Conservation (phyloP, 2,888 invertebrate genomes). For the Molorchus minor region DNA sequence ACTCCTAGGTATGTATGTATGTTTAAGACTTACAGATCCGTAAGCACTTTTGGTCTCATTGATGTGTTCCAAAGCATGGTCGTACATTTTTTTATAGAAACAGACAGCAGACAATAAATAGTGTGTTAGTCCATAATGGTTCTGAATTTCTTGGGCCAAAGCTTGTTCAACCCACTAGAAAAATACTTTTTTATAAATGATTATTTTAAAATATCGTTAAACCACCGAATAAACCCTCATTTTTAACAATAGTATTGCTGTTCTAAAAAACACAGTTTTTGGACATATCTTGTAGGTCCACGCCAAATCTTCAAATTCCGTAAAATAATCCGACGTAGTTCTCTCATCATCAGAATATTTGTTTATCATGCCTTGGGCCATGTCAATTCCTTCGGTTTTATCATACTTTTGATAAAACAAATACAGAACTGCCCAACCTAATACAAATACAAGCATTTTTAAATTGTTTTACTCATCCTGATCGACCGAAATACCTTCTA, state of each 20-base stretch:
- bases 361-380: conserved; percentile 53
- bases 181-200: too few species aligned
- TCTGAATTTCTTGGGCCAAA: conserved; percentile 51
- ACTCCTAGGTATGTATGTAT: too few species aligned
- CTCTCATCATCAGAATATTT: conserved; percentile 46
- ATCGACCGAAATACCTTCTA: conserved; percentile 49
- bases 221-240: conserved; percentile 50
- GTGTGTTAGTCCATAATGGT: conserved; percentile 50
- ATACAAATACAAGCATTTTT: background rate
- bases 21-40: conserved; percentile 48
- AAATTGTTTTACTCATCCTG: too few species aligned
- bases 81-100: conserved; percentile 53
- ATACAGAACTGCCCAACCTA: conserved; percentile 55
- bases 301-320: conserved; percentile 49
- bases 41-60: conserved; percentile 51
- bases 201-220: too few species aligned
- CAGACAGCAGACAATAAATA: conserved; percentile 57
- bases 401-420: conserved; percentile 54
- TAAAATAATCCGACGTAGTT: conserved; percentile 40
- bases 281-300: conserved; percentile 54
- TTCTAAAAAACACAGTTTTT: conserved; percentile 51
- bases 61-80: conserved; percentile 55
- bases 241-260: conserved; percentile 55
- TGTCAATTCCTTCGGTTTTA: conserved; percentile 54
- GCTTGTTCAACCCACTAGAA: conserved; percentile 55